phyloP scores from a whole-genome alignment of 2,113 vertebrate species.

The Parus major region DNA sequence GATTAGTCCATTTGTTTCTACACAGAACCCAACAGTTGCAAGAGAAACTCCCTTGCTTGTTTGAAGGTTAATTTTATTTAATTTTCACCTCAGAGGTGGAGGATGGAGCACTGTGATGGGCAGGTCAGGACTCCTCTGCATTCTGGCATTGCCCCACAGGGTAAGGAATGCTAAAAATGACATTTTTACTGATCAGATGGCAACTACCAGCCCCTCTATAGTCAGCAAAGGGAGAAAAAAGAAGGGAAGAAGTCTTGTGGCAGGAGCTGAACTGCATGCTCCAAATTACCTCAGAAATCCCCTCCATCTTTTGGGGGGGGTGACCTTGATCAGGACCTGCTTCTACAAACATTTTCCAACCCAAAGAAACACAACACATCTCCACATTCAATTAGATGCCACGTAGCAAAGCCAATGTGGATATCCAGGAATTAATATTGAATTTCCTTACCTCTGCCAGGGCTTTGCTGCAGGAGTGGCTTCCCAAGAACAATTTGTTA shows the following conservation, averaged over 20 bases:
- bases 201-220: neutral
- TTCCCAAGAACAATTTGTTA: neutral
- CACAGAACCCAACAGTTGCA: neutral
- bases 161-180: neutral
- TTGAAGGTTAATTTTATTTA: neutral
- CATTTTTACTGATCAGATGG: neutral
- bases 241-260: neutral
- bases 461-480: neutral
- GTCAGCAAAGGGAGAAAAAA: neutral
- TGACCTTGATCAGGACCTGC: too few species aligned
- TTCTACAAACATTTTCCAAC: neutral
- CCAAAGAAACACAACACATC: neutral
- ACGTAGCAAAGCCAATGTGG: rapidly evolving
- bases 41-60: neutral
- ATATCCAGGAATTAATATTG: neutral
- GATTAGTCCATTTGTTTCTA: neutral
- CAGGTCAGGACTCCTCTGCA: neutral
- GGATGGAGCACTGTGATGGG: neutral
- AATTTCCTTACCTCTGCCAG: neutral
- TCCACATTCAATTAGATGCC: too few species aligned
- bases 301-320: too few species aligned
- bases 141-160: neutral
- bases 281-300: neutral
- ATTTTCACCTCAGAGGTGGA: neutral
- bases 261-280: neutral